Evolutionary conservation across 1,140 invertebrate genomes (phyloP), one percentile per base, ranked within the genome.

Genomic region (Sitobion miscanthi): DNA sequence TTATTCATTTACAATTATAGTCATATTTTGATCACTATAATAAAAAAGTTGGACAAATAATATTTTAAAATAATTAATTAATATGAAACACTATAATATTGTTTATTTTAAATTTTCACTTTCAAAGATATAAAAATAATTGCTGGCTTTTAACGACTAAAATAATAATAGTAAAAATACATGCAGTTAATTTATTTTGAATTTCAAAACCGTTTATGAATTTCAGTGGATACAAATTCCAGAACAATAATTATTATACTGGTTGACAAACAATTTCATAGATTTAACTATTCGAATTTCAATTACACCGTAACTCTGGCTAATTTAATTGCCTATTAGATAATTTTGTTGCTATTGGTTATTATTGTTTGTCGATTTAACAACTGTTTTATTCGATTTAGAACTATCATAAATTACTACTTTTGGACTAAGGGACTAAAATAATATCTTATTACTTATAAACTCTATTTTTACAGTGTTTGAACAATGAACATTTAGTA

Each of bases 181-280:
- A 38, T 38, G 38, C 25, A n/a, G 1, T 77, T 77, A n/a, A 77
- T 30, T 77, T 17, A n/a, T 77, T n/a, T 77, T 77, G 14, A 35
- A n/a, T 77, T 77, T 77, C 62, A n/a, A 35, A 77, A n/a, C 30
- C n/a, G 62, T 77, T 69, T 69, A n/a, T 30, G 14, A 6, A 1
- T 77, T 77, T 77, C 4, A 35, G 20, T 17, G n/a, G 7, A n/a
- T n/a, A 77, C 30, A 77, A n/a, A 77, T 69, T 69, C n/a, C 62
- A 77, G n/a, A 77, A 1, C 62, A 77, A 77, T 42, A 42, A 42
- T 14, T n/a, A n/a, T 77, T 77, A 6, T n/a, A n/a, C n/a, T 35
- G 62, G n/a, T n/a, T 77, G 62, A 77, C 62, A 77, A n/a, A 77
- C n/a, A 77, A n/a, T n/a, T 77, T 77, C n/a, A n/a, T 77, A n/a